Percentiles rank a stretch among this genome's conserved stretches.
phyloP scores from a whole-genome alignment of 2,888 invertebrate genomes.

The Drosophila flavopinicola region DNA sequence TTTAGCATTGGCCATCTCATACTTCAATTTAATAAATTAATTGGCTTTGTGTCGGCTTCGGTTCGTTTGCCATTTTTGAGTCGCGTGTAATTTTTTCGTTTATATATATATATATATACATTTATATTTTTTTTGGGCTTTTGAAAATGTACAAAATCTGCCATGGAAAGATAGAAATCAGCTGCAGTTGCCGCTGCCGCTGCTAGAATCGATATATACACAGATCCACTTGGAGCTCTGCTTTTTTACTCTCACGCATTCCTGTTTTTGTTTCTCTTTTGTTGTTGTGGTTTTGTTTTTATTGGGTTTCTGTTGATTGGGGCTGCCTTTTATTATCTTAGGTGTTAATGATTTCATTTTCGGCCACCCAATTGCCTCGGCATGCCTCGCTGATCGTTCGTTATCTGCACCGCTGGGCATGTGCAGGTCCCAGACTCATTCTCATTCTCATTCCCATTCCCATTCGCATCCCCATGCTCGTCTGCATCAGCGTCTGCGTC shows the following conservation, averaged over 20 bases:
- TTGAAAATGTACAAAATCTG: constrained; percentile 79
- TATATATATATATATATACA: too few relatives aligned
- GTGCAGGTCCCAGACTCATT: constrained; percentile 36
- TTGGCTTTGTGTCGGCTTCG: constrained; percentile 81
- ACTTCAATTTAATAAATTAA: constrained; percentile 84
- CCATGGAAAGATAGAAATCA: constrained; percentile 82
- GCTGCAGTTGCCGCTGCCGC: constrained; percentile 22
- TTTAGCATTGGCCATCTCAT: constrained; percentile 60
- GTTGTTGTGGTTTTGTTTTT: neutral
- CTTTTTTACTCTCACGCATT: constrained; percentile 64
- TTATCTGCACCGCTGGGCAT: constrained; percentile 58
- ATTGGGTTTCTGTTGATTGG: constrained; percentile 44
- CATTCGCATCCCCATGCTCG: constrained; percentile 1
- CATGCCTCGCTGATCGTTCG: constrained; percentile 54
- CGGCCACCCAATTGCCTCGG: constrained; percentile 82
- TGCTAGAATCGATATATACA: constrained; percentile 2
- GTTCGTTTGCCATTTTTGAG: constrained; percentile 52
- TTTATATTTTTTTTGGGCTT: constrained; percentile 21
- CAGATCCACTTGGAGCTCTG: neutral
- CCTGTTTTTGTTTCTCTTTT: constrained; percentile 38
- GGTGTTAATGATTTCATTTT: constrained; percentile 85
- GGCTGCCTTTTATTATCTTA: constrained; percentile 75
- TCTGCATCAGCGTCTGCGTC: constrained; percentile 1
- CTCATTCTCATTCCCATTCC: neutral
- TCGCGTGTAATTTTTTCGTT: constrained; percentile 33